Conservation (phyloP, 2,113 vertebrate species). For the Pelvicachromis taeniatus region DNA sequence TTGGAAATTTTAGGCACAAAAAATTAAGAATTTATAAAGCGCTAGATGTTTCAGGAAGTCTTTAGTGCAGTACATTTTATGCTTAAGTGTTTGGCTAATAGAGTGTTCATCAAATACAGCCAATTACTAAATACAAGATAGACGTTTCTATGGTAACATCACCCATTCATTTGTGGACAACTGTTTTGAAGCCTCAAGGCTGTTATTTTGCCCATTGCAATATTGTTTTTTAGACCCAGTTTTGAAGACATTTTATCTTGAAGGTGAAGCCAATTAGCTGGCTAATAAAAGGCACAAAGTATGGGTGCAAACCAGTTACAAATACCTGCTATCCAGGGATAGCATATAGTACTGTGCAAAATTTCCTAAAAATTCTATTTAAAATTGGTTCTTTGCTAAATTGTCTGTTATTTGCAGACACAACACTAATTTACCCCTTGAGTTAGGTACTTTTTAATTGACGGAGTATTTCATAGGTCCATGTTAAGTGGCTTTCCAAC, state of each 20-base stretch:
- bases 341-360: neutral
- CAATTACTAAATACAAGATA: neutral
- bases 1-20: neutral
- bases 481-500: neutral
- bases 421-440: neutral
- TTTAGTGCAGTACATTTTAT: neutral
- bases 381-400: neutral
- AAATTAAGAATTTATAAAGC: neutral
- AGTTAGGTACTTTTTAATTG: neutral
- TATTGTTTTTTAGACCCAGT: neutral
- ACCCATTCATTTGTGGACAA: neutral
- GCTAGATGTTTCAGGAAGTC: neutral
- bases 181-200: neutral
- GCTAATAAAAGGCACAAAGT: neutral
- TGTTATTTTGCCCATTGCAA: neutral
- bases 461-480: neutral
- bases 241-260: neutral
- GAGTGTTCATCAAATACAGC: neutral
- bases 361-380: neutral
- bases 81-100: neutral
- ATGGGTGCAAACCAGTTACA: accelerated
- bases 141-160: neutral
- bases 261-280: neutral
- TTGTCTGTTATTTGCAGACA: accelerated
- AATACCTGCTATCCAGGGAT: neutral